Base-by-base conservation (phyloP, 2,888 invertebrate species). In the Chrysina gloriosa region DNA sequence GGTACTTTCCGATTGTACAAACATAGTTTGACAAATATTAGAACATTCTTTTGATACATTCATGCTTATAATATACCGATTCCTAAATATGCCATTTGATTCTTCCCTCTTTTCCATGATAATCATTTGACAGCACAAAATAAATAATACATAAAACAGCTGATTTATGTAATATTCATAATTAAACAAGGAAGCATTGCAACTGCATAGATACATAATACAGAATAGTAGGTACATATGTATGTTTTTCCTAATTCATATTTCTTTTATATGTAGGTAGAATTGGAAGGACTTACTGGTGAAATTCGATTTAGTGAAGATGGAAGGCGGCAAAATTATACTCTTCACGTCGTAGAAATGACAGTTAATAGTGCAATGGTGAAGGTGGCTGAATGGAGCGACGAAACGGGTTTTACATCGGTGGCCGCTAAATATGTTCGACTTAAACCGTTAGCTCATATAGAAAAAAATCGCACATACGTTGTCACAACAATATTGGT, bases 321-420 rank as follows among this genome's bases (percentile, higher is more conserved):
- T 78, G 96, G 96, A 9, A 89, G 93, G 76, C 87, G 96, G 63
- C 90, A 92, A 80, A 95, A 96, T 85, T 96, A 95, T 81, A 93
- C 94, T 0, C 85, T 96, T 72, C 93, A 96, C 80, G 92, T 95
- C 69, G 93, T 97, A 58, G 94, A 96, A 84, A 95, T 97, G 94
- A 96, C 96, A 2, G 92, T 95, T 66, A 94, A 96, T 78, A 95
- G 95, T 79, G 94, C 94, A 25, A 93, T 95, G 92, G 90, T 95
- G 14, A 95, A 95, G 88, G 92, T 95, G 4, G 95, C 94, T 16
- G 92, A 94, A 78, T 96, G 95, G 95, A 92, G 90, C 14, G 95
- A 95, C 76, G 89, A 89, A 72, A 87, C 87, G 16, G 94, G 95
- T 2, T 89, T 95, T 74, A 89, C 88, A 70, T 86, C 92, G 0